Evolutionary conservation across 1,140 invertebrate genomes (phyloP).

Genomic region (Argopecten irradians): DNA sequence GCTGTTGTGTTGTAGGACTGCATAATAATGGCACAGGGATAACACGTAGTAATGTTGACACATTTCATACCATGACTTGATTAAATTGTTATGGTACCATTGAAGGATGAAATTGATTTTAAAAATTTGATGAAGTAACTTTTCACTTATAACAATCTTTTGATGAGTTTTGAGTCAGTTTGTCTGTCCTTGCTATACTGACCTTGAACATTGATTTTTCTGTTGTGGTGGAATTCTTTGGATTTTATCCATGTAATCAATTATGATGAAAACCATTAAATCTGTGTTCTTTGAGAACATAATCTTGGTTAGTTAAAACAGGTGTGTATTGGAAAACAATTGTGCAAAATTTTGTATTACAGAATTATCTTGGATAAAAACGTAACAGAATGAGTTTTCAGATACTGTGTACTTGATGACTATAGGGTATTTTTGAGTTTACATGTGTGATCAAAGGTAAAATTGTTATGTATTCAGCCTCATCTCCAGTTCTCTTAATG

Average conservation of each 20-base stretch:
- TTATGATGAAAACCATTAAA: neutral
- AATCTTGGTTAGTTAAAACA: too few species aligned
- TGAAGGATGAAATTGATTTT: neutral
- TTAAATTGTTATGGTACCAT: neutral
- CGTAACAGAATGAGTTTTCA: neutral
- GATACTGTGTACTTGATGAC: too few species aligned
- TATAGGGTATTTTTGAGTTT: too few species aligned
- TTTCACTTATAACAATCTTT: neutral
- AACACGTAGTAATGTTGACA: neutral
- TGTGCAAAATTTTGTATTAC: neutral
- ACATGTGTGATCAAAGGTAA: too few species aligned
- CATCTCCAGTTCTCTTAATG: too few species aligned
- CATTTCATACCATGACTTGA: neutral
- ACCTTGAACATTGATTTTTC: neutral
- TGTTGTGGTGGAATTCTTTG: neutral
- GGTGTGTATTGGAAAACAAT: too few species aligned
- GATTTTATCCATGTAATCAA: neutral
- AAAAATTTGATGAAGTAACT: slow-evolving; percentile 3
- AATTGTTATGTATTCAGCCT: too few species aligned
- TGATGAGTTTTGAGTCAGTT: neutral
- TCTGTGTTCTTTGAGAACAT: too few species aligned
- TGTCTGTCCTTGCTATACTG: neutral
- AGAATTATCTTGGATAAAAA: neutral
- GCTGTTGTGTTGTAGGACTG: neutral
- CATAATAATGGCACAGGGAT: too few species aligned